Evolutionary conservation across 2,797 vertebrate species (phyloP).

Genomic region (Poecilia gillii): DNA sequence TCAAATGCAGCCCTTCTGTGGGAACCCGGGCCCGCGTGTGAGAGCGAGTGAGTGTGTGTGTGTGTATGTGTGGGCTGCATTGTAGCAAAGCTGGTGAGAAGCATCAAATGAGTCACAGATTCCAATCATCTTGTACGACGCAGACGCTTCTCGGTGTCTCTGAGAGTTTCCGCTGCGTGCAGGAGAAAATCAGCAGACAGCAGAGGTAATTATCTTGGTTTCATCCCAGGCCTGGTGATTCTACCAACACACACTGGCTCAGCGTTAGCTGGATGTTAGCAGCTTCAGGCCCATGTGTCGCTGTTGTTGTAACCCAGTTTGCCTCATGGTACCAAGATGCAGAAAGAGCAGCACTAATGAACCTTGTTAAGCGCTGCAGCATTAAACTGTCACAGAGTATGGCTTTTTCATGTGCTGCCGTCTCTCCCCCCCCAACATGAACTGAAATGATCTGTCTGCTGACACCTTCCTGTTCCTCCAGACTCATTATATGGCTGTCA

Average conservation of each 20-base stretch:
- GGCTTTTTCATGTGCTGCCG: slow-evolving; percentile 21
- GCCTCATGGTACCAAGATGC: slow-evolving; percentile 20
- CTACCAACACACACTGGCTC: slow-evolving; percentile 35
- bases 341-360: slow-evolving; percentile 34
- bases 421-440: slow-evolving; percentile 7
- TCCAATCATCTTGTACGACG: slow-evolving; percentile 33
- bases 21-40: slow-evolving; percentile 1
- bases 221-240: slow-evolving; percentile 23
- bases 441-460: slow-evolving; percentile 26
- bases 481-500: not conserved
- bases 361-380: slow-evolving; percentile 24
- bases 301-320: slow-evolving; percentile 31
- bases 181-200: slow-evolving; percentile 13
- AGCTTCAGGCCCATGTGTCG: slow-evolving; percentile 41
- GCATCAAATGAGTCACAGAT: slow-evolving; percentile 57
- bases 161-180: slow-evolving; percentile 12
- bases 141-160: slow-evolving; percentile 13
- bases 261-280: not conserved
- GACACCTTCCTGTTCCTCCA: not conserved
- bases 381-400: slow-evolving; percentile 44
- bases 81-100: slow-evolving; percentile 45
- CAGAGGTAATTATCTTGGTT: slow-evolving; percentile 23
- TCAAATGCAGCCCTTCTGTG: slow-evolving; percentile 23
- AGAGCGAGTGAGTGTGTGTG: not conserved
- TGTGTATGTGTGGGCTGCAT: not conserved